Evolutionary conservation across 2,797 vertebrate genomes (phyloP), one percentile per base, ranked within the genome.

Genomic region (Acropternis orthonyx): DNA sequence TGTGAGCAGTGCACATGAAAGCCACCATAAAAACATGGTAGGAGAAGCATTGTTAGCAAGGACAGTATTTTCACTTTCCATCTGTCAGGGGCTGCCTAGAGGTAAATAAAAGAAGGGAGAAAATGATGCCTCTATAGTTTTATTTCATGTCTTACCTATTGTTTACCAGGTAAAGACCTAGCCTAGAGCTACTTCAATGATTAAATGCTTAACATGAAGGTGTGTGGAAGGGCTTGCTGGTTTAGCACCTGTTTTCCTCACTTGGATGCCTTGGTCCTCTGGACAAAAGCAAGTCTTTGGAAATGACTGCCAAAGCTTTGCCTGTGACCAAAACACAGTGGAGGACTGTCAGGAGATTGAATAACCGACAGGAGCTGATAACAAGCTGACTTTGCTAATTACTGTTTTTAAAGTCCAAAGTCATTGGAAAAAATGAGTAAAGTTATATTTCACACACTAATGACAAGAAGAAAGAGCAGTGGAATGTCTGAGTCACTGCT

Each of bases 401-500:
- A 93, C 88, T 96, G 95, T 96, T 97, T 97, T 97, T 97, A 97
- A 97, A 97, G 92, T 97, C 96, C 96, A 95, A 96, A 97, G 96
- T 96, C 90, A 46, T 44, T 94, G 97, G 98, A 98, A 98, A 98
- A 98, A 97, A 95, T 98, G 97, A 98, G 93, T 94, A 78, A 86
- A 96, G 94, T 94, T 95, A 95, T 89, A 97, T 97, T 97, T 97
- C 78, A 17, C 95, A 96, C 86, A 93, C 88, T 87, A 71, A 82
- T 8, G 48, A 96, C 97, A 93, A 97, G 96, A 95, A 94, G 96
- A 97, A 96, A 97, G 91, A 56, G 15, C n/a, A 4, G 71, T 96
- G 98, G 98, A 98, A 98, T 94, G 84, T 98, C 96, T 98, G 98
- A 98, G 97, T 98, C 98, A 98, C 73, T 14, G 20, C 95, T 79